Base-by-base conservation (phyloP, 2,113 vertebrate genomes). In the Girardinichthys multiradiatus region DNA sequence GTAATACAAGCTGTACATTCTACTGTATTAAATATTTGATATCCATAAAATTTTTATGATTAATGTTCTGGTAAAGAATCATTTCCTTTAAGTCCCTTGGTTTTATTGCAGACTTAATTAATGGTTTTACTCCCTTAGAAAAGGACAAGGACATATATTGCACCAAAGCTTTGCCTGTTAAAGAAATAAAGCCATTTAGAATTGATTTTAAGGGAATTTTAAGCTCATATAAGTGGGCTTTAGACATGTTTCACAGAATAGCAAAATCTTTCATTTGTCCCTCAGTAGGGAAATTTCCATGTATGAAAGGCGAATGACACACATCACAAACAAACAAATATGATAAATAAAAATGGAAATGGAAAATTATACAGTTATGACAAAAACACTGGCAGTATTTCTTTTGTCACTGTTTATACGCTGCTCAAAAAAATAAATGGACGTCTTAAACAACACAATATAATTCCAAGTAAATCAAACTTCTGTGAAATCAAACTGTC, bases 11-110 rank as follows among this genome's bases (percentile, higher is more conserved):
- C 90, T 93, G 88, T 93, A 94, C 91, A 91, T 94, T 94, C 91
- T 91, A 93, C 91, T 93, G 88, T 93, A 94, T 94, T 95, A 94
- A 94, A 94, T 94, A 94, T 94, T 94, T 94, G 92, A 95, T 94
- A 94, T 92, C 89, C 91, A 94, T 95, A 92, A 94, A 82, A 91
- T 84, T 92, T 93, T 90, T 77, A 94, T 94, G 93, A 94, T 95
- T 94, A 94, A 95, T 95, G 93, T 93, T 89, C 89, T 92, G 86
- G 91, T 81, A 93, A 94, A 93, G 88, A 93, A 93, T 93, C 91
- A 64, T 91, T 94, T 94, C 93, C 91, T 92, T 89, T 91, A 91
- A 93, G 90, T 88, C 70, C 79, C 75, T 83, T 88, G 80, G 87
- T 92, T 93, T 93, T 93, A 93, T 92, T 92, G 92, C 91, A 83